Base-by-base conservation (phyloP, 2,888 invertebrate species). In the Micropterix aruncella region DNA sequence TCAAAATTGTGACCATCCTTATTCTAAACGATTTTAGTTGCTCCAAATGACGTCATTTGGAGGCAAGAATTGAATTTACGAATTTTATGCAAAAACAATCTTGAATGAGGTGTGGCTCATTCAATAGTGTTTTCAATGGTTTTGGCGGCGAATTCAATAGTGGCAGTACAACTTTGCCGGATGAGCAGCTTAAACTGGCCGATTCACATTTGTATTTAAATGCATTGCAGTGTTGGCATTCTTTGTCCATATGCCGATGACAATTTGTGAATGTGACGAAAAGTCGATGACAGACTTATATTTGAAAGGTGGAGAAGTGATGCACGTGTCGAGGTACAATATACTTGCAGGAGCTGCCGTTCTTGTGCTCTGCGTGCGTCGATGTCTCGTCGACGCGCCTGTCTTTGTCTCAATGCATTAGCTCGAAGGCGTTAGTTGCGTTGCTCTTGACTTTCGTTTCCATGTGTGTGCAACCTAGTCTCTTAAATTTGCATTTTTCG, bases 41-140 rank as follows among this genome's bases (percentile, higher is more conserved):
- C 50, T 19, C 48, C 50, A 40, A 50, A 50, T 37, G 47, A 50
- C 12, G 52, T 53, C 52, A 53, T 53, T 48, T 53, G 53, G 38
- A 53, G 53, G 37, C 50, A 50, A 15, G 36, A 37, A 41, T 53
- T 53, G 18, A 45, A 51, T 45, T 44, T 48, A 1, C 47, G 45
- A 14, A 50, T 52, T 2, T 46, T 43, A 15, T 37, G 27, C 38
- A 52, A 41, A 44, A 50, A 52, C n/a, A 43, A 19, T 45, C 46
- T 47, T 1, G 50, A 52, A 37, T 50, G 39, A 16, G 7, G 12
- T 37, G 39, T 9, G 18, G 42, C 16, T 3, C 44, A 43, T 16
- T 44, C 14, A 17, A 48, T 17, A n/a, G 47, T 17, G 42, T 48
- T n/a, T n/a, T n/a, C n/a, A n/a, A n/a, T n/a, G n/a, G n/a, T n/a